These are phyloP conservation scores for Amazona finschi DNA, from an alignment of 2,797 vertebrate genomes.

Conservation along the genomic window DNA sequence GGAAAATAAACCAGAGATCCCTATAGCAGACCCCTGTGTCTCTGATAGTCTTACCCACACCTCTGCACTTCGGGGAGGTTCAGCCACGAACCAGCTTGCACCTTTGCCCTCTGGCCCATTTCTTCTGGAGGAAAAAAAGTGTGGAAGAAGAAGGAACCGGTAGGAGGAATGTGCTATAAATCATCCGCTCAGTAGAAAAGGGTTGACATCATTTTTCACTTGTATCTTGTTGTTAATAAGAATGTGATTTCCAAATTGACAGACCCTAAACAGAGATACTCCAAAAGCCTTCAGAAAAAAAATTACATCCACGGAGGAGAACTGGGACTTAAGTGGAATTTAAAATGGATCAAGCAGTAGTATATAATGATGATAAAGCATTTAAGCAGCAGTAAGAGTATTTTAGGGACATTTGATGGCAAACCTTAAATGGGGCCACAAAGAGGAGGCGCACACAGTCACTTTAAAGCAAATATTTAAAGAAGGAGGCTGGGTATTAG, in stretches of 20 bases:
- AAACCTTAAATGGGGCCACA: not conserved
- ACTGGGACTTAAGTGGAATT: not conserved
- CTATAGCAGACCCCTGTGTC: not conserved
- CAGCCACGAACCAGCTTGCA: not conserved
- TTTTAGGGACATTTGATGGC: not conserved
- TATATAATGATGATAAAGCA: not conserved
- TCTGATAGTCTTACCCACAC: not conserved
- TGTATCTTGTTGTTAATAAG: not conserved
- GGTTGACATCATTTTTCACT: not conserved
- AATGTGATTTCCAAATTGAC: conserved; percentile 1
- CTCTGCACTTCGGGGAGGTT: not conserved
- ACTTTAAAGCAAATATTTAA: conserved; percentile 18
- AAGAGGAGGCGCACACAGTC: not conserved
- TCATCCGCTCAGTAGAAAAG: not conserved
- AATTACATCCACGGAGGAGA: not conserved
- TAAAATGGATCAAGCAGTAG: not conserved
- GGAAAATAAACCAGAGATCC: not conserved
- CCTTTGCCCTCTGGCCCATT: not conserved
- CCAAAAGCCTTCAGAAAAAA: not conserved
- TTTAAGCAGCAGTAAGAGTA: not conserved
- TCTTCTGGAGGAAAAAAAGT: not conserved
- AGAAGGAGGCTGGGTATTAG: not conserved
- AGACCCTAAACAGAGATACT: not conserved
- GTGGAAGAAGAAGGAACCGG: not conserved
- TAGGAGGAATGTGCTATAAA: not conserved